Base-by-base conservation (phyloP, 2,113 vertebrate species). In the Ochotona curzoniae region DNA sequence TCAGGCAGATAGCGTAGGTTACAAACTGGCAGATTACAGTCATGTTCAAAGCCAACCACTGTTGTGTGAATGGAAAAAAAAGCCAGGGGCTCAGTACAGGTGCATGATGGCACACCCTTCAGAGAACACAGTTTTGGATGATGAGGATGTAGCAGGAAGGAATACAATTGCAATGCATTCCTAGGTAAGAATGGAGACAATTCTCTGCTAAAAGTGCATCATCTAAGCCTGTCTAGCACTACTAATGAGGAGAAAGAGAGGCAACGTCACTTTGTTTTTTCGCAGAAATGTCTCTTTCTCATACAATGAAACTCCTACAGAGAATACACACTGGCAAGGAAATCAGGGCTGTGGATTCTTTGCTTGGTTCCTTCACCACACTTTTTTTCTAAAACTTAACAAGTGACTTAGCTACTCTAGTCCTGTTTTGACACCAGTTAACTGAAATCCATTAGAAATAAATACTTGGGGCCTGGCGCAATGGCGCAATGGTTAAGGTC, bases 381-480 rank as follows among this genome's bases (percentile, higher is more conserved):
- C 35, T 79, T 12, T 63, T 93, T 67, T 14, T 74, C 15, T 35
- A 47, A 17, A 38, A 38, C 82, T 89, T 35, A 26, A 78, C 35
- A 79, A 63, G 26, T 49, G 47, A 86, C 4, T 63, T 67, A 85
- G n/a, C 64, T 67, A 82, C 28, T 82, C 21, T 49, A 9, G 4
- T 32, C 85, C 47, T 64, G 25, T 82, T 83, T 57, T 54, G 28
- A 66, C 17, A 67, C 70, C 13, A 82, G 23, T 71, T 66, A 74
- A 85, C 7, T 75, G 44, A 70, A 26, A 61, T 38, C 82, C 23
- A 60, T 35, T 30, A 63, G 28, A 87, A 90, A 90, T 93, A 61
- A 21, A 35, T 5, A 57, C 28, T 25, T 3, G n/a, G n/a, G n/a
- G n/a, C n/a, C n/a, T n/a, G n/a, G n/a, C n/a, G n/a, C n/a, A n/a